These are phyloP conservation scores for Poeciliopsis occidentalis DNA, from an alignment of 2,113 vertebrate genomes.

Conservation along the genomic window DNA sequence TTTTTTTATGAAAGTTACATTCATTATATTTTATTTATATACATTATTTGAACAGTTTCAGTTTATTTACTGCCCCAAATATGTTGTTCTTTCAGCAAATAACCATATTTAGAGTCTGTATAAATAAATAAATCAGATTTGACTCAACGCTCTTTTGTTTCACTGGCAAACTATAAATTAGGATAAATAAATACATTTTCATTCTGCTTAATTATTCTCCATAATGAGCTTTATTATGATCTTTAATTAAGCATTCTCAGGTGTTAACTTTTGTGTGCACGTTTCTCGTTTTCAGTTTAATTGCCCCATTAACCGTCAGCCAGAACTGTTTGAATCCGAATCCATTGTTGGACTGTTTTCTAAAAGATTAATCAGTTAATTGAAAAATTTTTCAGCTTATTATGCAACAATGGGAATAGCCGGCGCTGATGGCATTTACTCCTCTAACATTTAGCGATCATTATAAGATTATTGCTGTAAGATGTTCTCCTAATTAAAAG, in stretches of 20 bases:
- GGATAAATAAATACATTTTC: neutral
- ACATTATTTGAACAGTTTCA: too few relatives aligned
- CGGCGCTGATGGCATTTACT: neutral
- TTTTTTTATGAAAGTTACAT: too few relatives aligned
- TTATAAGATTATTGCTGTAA: slow-evolving; percentile 3
- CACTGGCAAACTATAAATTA: neutral
- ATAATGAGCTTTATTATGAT: neutral
- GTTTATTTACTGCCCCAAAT: too few relatives aligned
- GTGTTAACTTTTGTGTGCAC: neutral
- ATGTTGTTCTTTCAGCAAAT: too few relatives aligned
- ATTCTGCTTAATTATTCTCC: neutral
- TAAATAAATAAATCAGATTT: neutral
- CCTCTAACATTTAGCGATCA: neutral
- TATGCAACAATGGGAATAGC: neutral
- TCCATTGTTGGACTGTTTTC: neutral
- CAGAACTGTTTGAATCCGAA: neutral
- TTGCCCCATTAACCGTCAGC: neutral
- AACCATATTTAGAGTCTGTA: too few relatives aligned
- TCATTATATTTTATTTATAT: too few relatives aligned
- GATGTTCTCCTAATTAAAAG: neutral
- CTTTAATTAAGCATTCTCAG: neutral
- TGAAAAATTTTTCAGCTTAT: neutral
- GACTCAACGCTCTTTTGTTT: neutral
- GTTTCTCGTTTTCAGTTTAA: neutral
- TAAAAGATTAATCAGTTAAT: slow-evolving; percentile 5